phyloP scores from a whole-genome alignment of 2,113 vertebrate species.

The Rhodinocichla rosea region DNA sequence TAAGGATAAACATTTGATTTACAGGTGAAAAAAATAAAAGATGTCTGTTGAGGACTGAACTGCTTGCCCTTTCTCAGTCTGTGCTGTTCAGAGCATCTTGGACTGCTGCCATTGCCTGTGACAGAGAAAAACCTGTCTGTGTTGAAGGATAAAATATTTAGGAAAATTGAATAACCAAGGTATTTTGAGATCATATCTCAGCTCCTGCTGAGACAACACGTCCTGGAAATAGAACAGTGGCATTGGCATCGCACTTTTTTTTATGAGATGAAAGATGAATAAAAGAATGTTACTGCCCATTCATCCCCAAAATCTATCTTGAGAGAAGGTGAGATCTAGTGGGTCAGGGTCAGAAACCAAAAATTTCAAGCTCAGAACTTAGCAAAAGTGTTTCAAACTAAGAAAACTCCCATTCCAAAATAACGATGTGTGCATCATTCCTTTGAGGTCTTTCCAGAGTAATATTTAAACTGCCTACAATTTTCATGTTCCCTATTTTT shows the following conservation, averaged over 20 bases:
- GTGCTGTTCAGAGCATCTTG: background rate
- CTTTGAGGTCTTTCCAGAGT: background rate
- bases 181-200: background rate
- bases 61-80: background rate
- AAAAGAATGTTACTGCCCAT: background rate
- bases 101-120: background rate
- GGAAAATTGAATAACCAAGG: background rate
- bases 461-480: background rate
- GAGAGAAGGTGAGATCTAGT: background rate
- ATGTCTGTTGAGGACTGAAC: background rate
- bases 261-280: background rate
- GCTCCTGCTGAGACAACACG: background rate
- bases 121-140: background rate
- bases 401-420: background rate
- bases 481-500: background rate
- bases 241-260: background rate
- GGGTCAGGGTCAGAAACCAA: background rate
- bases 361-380: background rate
- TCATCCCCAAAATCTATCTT: background rate
- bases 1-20: background rate
- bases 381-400: background rate
- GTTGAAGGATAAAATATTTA: background rate
- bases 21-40: background rate
- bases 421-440: background rate
- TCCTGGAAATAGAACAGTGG: background rate